Percentiles rank a stretch among this genome's conserved stretches.
Conservation (phyloP, 2,888 invertebrate genomes). For the Marasmarcha lunaedactyla region DNA sequence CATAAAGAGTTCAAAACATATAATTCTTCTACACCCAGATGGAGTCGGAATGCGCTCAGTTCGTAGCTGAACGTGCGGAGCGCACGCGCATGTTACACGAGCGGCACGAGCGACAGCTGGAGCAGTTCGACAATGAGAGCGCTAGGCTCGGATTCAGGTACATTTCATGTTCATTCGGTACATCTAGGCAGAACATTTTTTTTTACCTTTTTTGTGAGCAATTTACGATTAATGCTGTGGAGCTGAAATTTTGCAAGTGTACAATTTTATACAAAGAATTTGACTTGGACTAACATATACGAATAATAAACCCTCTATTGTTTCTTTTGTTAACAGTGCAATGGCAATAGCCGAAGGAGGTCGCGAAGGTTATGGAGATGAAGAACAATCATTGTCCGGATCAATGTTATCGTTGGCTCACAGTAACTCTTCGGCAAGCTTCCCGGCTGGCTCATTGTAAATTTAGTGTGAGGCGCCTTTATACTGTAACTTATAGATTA, state of each 20-base stretch:
- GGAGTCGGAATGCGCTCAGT: slow-evolving; percentile 92
- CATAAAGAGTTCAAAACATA: no score
- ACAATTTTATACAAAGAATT: no score
- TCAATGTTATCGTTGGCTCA: slow-evolving; percentile 95
- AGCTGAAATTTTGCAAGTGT: no score
- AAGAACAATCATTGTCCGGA: slow-evolving; percentile 92
- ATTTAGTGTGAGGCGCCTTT: no score
- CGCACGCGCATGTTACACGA: slow-evolving; percentile 90
- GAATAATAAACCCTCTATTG: no score
- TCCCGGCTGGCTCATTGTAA: slow-evolving; percentile 85
- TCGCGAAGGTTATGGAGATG: slow-evolving; percentile 89
- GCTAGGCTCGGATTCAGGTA: slow-evolving; percentile 93
- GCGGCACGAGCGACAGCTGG: slow-evolving; percentile 89
- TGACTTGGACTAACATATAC: no score
- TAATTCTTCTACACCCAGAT: no score
- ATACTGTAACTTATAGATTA: slow-evolving; percentile 8
- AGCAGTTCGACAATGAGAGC: slow-evolving; percentile 95
- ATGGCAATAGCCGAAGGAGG: slow-evolving; percentile 93
- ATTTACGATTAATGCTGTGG: no score
- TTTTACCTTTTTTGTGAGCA: no score
- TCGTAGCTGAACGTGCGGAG: slow-evolving; percentile 91
- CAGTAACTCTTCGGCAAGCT: slow-evolving; percentile 94
- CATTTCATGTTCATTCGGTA: no score
- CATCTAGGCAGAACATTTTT: no score
- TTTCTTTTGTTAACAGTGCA: slow-evolving; percentile 73